These are phyloP conservation scores for Chirona hameri DNA, from an alignment of 2,888 invertebrate genomes.

Conservation along the genomic window DNA sequence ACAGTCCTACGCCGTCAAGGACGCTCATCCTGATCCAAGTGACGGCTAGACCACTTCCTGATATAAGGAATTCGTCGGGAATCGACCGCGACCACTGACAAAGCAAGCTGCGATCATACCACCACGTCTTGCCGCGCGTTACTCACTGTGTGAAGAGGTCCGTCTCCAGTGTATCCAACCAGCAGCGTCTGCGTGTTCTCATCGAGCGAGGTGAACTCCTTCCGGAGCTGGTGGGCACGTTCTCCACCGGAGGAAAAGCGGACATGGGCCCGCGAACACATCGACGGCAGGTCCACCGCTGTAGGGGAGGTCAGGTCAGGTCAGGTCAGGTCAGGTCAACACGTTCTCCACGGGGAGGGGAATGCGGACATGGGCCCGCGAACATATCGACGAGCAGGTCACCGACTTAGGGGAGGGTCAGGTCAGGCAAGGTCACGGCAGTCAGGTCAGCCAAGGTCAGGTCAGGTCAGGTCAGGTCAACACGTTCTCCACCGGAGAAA, in stretches of 20 bases:
- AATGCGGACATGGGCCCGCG: slow-evolving; percentile 62
- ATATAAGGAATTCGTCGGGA: too few species aligned
- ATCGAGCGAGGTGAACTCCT: slow-evolving; percentile 74
- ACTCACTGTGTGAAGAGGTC: slow-evolving; percentile 60
- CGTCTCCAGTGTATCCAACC: slow-evolving; percentile 66
- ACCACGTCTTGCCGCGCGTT: too few species aligned
- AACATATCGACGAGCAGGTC: slow-evolving; percentile 59
- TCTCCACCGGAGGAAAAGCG: slow-evolving; percentile 56
- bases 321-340: slow-evolving; percentile 43
- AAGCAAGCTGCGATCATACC: too few species aligned
- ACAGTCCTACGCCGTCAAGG: too few species aligned
- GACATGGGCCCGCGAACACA: slow-evolving; percentile 58
- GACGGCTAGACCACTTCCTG: too few species aligned
- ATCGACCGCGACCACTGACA: too few species aligned
- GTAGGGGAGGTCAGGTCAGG: not conserved
- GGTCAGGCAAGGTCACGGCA: too few species aligned
- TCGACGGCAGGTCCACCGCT: slow-evolving; percentile 58
- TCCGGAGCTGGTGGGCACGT: slow-evolving; percentile 47
- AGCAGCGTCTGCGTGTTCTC: slow-evolving; percentile 73
- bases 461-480: too few species aligned
- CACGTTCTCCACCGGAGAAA: too few species aligned
- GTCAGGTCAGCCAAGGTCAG: too few species aligned
- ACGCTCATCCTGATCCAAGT: too few species aligned
- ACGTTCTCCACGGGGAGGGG: slow-evolving; percentile 52
- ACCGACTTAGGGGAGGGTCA: too few species aligned